Conservation (phyloP, 2,888 invertebrate genomes). For the Cephus rjabovi region DNA sequence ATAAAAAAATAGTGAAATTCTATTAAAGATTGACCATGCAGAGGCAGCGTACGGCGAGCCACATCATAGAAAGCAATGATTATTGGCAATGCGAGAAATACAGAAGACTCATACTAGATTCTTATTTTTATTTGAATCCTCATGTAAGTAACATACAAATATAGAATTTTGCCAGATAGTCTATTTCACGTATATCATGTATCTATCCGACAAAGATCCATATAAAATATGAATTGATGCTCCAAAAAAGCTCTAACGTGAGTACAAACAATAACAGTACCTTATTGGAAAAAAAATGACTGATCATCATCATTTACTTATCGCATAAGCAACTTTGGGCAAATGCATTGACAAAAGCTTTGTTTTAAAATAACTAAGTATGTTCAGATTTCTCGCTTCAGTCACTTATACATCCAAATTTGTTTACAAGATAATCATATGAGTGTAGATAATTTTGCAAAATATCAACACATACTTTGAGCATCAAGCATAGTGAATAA, state of each 20-base stretch:
- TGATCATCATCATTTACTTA: background rate
- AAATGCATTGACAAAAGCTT: background rate
- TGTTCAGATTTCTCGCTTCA: background rate
- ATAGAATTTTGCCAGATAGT: background rate
- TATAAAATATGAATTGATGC: background rate
- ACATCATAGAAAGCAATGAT: background rate
- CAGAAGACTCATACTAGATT: background rate
- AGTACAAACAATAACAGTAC: background rate
- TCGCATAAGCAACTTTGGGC: background rate
- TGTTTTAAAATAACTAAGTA: background rate
- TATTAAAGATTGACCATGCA: background rate
- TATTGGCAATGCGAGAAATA: conserved; percentile 26
- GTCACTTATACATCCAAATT: background rate
- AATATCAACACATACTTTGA: background rate
- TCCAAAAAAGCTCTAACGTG: background rate
- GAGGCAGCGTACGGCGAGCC: background rate
- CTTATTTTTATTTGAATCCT: conserved; percentile 40
- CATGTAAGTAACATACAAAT: conserved; percentile 10
- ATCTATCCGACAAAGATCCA: background rate
- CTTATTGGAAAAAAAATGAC: background rate
- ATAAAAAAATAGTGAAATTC: conserved; percentile 25
- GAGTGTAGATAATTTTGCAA: background rate
- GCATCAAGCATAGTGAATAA: background rate
- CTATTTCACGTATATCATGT: background rate
- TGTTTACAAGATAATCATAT: background rate